A percentile compares a stretch with the other conserved stretches of the same genome.
Conservation (phyloP, 2,888 invertebrate genomes). For the Nemapogon koenigi region DNA sequence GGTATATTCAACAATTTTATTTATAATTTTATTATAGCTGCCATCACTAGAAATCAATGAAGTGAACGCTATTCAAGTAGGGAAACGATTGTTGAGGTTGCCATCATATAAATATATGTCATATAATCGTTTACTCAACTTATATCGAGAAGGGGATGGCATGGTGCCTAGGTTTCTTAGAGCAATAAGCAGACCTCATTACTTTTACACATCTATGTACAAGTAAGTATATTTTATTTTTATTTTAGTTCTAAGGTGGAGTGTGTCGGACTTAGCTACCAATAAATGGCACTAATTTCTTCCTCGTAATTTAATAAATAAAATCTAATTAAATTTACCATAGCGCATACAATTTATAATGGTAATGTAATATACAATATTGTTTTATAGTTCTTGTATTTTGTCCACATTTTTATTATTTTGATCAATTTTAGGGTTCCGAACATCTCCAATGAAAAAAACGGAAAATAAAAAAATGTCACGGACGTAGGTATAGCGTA, state of each 20-base stretch:
- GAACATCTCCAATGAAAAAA: too few relatives aligned
- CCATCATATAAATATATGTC: conserved; percentile 45
- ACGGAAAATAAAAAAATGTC: too few relatives aligned
- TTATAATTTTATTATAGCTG: conserved; percentile 20
- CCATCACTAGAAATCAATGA: conserved; percentile 30
- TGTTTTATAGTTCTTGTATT: too few relatives aligned
- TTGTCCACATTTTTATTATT: too few relatives aligned
- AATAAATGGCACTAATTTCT: neutral
- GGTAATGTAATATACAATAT: too few relatives aligned
- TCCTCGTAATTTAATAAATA: neutral
- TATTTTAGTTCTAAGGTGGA: neutral
- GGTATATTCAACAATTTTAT: too few relatives aligned
- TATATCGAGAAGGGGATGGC: conserved; percentile 48
- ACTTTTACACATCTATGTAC: conserved; percentile 50
- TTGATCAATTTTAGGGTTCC: too few relatives aligned
- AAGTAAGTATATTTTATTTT: conserved; percentile 31
- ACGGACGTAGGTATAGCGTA: too few relatives aligned
- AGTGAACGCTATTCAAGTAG: conserved; percentile 43
- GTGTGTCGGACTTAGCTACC: neutral
- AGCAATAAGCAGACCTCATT: conserved; percentile 40
- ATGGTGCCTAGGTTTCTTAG: conserved; percentile 46
- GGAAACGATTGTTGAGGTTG: conserved; percentile 30
- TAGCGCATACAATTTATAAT: too few relatives aligned
- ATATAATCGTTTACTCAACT: conserved; percentile 35
- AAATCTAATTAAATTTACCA: too few relatives aligned